Base-by-base conservation (phyloP, 2,888 invertebrate species). In the Ptilodon capucinus region DNA sequence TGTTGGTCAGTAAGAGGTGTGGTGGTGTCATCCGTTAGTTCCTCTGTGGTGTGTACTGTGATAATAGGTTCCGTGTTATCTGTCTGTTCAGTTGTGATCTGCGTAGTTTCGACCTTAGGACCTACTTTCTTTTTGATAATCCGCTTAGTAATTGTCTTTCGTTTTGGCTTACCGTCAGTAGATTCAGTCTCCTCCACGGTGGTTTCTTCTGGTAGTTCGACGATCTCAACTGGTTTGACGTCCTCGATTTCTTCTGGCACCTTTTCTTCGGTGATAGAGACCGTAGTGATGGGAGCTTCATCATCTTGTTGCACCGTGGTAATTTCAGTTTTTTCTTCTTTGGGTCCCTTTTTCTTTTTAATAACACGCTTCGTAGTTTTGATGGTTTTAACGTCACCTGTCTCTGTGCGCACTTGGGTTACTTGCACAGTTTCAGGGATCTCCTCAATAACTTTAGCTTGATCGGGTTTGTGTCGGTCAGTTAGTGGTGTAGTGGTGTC, bases 51-150 rank as follows among this genome's bases (percentile, higher is more conserved):
- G 54, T 72, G 62, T 41, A 64, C 60, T 8, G 63, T 78, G 5
- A 67, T 55, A 0, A 50, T 42, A 0, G 54, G 54, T 52, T 70
- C 69, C 30, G 48, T 42, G 30, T 51, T 35, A 13, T 54, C 53
- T 28, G 25, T 28, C 18, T 55, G 55, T 50, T 57, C 57, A 11
- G 60, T 50, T 9, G 41, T 53, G 6, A 82, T 83, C 64, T 84
- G 82, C 7, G 91, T 86, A 19, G 84, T 75, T 60, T 88, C 87
- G 44, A 81, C 71, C 45, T 88, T 87, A 0, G 70, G 66, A 1
- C 84, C 91, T 40, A 79, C 82, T 44, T 46, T 52, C 46, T 57
- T 59, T 42, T 48, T 51, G 14, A 57, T 57, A 0, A 18, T 41
- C 7, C 57, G 17, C 38, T 48, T 54, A 0, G 46, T 57, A 0